These are phyloP conservation scores for Melanostoma scalare DNA, from an alignment of 2,888 invertebrate genomes.

Conservation along the genomic window DNA sequence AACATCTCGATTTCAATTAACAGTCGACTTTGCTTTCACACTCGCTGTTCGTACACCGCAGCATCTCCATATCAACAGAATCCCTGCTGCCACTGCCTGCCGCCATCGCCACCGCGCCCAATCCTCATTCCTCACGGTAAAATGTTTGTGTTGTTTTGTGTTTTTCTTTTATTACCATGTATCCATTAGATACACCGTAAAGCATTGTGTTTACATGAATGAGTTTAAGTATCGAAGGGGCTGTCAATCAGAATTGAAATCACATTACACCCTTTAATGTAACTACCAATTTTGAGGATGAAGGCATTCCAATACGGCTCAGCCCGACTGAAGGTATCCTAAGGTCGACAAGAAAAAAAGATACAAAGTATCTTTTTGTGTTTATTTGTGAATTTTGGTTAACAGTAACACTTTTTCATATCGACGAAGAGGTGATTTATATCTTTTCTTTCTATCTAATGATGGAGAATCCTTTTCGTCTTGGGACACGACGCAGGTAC, in stretches of 20 bases:
- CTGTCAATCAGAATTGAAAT: slow-evolving; percentile 72
- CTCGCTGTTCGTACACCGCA: neutral
- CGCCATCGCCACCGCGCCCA: neutral
- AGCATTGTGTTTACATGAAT: slow-evolving; percentile 53
- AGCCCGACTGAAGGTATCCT: neutral
- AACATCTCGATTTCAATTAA: slow-evolving; percentile 70
- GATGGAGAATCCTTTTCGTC: slow-evolving; percentile 39
- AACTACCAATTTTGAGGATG: slow-evolving; percentile 47
- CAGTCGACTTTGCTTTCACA: slow-evolving; percentile 61
- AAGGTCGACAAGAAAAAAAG: neutral
- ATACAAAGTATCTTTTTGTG: slow-evolving; percentile 44
- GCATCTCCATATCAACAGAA: neutral
- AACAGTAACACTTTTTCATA: slow-evolving; percentile 39
- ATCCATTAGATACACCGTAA: slow-evolving; percentile 51
- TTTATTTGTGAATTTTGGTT: slow-evolving; percentile 10
- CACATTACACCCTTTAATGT: slow-evolving; percentile 66
- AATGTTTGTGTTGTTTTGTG: slow-evolving; percentile 12
- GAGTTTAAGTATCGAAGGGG: slow-evolving; percentile 52
- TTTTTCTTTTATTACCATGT: slow-evolving; percentile 41
- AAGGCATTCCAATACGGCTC: slow-evolving; percentile 1
- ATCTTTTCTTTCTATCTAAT: slow-evolving; percentile 30
- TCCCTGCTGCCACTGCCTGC: neutral
- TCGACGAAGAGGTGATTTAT: slow-evolving; percentile 41
- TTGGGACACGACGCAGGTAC: neutral
- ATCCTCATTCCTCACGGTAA: neutral